These are phyloP conservation scores for Erannis defoliaria DNA, from an alignment of 2,888 invertebrate genomes.

Conservation along the genomic window DNA sequence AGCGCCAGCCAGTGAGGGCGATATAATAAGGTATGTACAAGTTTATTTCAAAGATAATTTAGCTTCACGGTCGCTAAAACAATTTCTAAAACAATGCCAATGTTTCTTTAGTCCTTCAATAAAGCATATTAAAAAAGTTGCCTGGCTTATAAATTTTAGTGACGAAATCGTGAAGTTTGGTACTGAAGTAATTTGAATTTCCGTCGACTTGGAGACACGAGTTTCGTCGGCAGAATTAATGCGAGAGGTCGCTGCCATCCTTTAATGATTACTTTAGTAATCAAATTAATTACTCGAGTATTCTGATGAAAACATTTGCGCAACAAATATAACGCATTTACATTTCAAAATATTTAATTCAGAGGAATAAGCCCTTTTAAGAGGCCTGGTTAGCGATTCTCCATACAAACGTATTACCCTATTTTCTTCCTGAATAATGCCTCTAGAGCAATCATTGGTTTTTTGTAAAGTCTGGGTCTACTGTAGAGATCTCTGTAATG, in stretches of 20 bases:
- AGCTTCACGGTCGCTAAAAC: neutral
- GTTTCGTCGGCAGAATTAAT: constrained; percentile 45
- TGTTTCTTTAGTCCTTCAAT: constrained; percentile 52
- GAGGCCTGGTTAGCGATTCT: too few species aligned
- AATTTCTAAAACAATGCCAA: constrained; percentile 17
- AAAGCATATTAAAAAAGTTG: constrained; percentile 60
- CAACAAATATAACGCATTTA: constrained; percentile 24
- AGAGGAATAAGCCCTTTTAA: constrained; percentile 9
- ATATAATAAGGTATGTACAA: neutral
- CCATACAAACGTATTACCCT: too few species aligned
- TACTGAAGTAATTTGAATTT: constrained; percentile 49
- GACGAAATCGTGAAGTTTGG: constrained; percentile 46
- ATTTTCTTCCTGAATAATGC: too few species aligned
- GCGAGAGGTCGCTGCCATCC: constrained; percentile 29
- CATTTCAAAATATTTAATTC: constrained; percentile 20
- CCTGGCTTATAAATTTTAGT: constrained; percentile 49
- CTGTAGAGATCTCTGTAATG: too few species aligned
- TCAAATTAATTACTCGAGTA: constrained; percentile 40
- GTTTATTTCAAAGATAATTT: constrained; percentile 3
- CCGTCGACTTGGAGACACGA: constrained; percentile 43
- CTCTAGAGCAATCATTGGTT: too few species aligned
- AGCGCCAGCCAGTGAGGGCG: too few species aligned
- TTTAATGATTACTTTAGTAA: constrained; percentile 37
- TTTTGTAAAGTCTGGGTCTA: too few species aligned
- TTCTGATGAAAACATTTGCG: constrained; percentile 31